A percentile compares a stretch with the other conserved stretches of the same genome.
Conservation (phyloP, 2,888 invertebrate genomes). For the Gymnosoma rotundatum region DNA sequence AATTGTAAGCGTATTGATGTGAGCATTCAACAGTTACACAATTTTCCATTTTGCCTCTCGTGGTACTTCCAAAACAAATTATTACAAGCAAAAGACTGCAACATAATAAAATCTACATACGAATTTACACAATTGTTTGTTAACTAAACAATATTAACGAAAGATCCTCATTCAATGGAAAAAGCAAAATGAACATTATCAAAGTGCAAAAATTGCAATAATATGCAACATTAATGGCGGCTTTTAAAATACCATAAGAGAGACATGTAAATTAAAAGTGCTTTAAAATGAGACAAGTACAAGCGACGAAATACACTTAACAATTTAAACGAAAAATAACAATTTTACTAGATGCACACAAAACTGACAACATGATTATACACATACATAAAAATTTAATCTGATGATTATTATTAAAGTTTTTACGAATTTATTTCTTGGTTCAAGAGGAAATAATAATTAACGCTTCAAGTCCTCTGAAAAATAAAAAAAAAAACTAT, state of each 20-base stretch:
- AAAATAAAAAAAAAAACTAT: slow-evolving; percentile 24
- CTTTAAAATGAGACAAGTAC: slow-evolving; percentile 26
- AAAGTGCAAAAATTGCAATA: slow-evolving; percentile 59
- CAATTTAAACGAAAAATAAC: slow-evolving; percentile 22
- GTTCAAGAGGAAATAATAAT: slow-evolving; percentile 59
- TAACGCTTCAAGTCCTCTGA: slow-evolving; percentile 59
- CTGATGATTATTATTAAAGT: too few species aligned
- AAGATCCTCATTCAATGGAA: background rate
- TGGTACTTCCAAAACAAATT: slow-evolving; percentile 30
- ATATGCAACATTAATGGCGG: slow-evolving; percentile 69
- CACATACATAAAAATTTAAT: slow-evolving; percentile 51
- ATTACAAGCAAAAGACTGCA: slow-evolving; percentile 14
- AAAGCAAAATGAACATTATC: slow-evolving; percentile 15
- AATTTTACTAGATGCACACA: slow-evolving; percentile 28
- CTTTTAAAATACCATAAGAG: slow-evolving; percentile 67
- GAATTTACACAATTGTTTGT: slow-evolving; percentile 35
- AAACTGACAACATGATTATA: slow-evolving; percentile 58
- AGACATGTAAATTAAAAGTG: slow-evolving; percentile 57
- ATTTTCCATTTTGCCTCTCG: slow-evolving; percentile 52
- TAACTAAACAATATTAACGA: slow-evolving; percentile 26
- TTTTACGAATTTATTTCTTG: background rate
- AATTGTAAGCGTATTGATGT: slow-evolving; percentile 63
- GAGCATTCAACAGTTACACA: slow-evolving; percentile 60
- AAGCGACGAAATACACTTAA: slow-evolving; percentile 6
- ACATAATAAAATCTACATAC: slow-evolving; percentile 56